Percentiles rank a stretch among this genome's conserved stretches.
These are phyloP conservation scores for Chrysochloris asiatica DNA, from an alignment of 2,113 vertebrate genomes.

Conservation along the genomic window DNA sequence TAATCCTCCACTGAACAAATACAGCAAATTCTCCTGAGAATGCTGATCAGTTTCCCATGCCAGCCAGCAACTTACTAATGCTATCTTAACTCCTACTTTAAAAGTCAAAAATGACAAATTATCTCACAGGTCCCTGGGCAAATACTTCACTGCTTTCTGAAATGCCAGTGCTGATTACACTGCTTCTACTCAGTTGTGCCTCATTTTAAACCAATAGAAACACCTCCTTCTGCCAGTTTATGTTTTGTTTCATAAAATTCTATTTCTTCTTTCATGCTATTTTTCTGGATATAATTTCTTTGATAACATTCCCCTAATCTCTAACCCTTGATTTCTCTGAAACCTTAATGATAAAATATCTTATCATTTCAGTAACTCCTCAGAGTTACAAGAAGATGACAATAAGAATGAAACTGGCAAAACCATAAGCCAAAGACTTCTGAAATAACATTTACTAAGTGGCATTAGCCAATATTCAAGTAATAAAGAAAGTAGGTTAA, in stretches of 20 bases:
- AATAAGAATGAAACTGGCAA: background rate
- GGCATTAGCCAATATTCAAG: conserved; percentile 21
- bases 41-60: conserved; percentile 39
- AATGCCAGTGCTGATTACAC: conserved; percentile 54
- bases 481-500: conserved; percentile 31
- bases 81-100: conserved; percentile 57
- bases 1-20: conserved; percentile 43
- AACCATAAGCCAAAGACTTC: background rate
- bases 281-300: conserved; percentile 48
- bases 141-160: conserved; percentile 53
- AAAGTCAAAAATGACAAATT: conserved; percentile 71
- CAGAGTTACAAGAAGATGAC: background rate
- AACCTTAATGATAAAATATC: conserved; percentile 33
- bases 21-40: conserved; percentile 45
- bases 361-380: background rate
- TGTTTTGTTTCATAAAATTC: conserved; percentile 37
- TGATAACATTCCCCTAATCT: conserved; percentile 25
- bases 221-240: conserved; percentile 44
- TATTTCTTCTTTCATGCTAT: background rate
- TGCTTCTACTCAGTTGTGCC: conserved; percentile 18
- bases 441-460: conserved; percentile 49
- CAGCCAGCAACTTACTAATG: conserved; percentile 37
- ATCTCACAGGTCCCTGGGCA: conserved; percentile 53
- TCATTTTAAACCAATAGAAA: conserved; percentile 64
- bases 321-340: too few species aligned